Conservation (phyloP, 2,113 vertebrate genomes). For the Puntigrus tetrazona region DNA sequence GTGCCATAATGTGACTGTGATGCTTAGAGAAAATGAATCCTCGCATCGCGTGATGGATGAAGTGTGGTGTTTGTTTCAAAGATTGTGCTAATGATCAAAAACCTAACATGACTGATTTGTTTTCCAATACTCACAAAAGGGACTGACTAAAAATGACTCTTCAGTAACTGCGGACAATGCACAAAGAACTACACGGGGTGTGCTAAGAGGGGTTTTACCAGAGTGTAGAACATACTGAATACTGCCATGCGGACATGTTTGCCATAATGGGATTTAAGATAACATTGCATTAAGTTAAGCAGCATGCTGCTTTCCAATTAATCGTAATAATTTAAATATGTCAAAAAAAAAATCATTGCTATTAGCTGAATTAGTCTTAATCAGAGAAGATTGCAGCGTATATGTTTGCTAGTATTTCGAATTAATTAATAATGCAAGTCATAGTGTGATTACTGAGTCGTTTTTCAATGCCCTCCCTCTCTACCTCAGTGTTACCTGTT, state of each 20-base stretch:
- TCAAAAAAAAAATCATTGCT: neutral
- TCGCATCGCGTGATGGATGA: neutral
- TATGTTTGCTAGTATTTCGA: conserved; percentile 12
- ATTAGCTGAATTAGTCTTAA: neutral
- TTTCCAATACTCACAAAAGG: conserved; percentile 33
- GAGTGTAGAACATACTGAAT: conserved; percentile 12
- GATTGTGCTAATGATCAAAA: conserved; percentile 7
- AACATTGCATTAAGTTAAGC: conserved; percentile 1
- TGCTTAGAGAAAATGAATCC: neutral
- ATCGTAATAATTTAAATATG: neutral
- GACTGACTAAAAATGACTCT: conserved; percentile 1
- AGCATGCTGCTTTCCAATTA: conserved; percentile 29
- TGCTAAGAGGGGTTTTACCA: conserved; percentile 13
- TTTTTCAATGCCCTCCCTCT: neutral
- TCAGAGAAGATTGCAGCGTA: neutral
- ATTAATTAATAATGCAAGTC: neutral
- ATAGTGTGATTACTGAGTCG: neutral
- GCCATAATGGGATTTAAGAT: conserved; percentile 20
- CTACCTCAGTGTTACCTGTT: neutral
- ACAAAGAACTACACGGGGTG: conserved; percentile 26
- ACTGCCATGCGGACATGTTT: conserved; percentile 28
- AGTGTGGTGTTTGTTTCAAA: conserved; percentile 23
- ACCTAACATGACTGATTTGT: conserved; percentile 29
- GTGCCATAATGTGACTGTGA: conserved; percentile 23
- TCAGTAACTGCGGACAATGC: conserved; percentile 3